Conservation (phyloP, 2,797 vertebrate genomes). For the Zalophus californianus region DNA sequence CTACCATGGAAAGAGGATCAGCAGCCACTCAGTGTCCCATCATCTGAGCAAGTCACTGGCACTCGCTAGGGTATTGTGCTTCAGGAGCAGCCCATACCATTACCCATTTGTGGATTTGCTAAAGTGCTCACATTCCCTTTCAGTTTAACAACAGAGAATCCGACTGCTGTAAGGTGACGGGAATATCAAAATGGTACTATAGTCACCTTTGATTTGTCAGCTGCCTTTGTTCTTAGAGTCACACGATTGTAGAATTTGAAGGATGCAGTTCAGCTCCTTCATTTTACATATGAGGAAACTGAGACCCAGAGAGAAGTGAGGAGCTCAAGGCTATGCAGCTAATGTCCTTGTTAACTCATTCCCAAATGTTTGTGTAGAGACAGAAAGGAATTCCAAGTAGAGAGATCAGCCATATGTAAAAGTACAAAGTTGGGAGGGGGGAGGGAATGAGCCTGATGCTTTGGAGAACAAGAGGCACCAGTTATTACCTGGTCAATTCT, state of each 20-base stretch:
- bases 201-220: constrained; percentile 60
- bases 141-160: constrained; percentile 62
- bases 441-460: background rate
- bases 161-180: constrained; percentile 11
- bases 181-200: constrained; percentile 54
- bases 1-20: constrained; percentile 64
- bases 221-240: constrained; percentile 63
- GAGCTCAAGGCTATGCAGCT: background rate
- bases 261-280: constrained; percentile 6
- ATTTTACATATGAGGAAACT: constrained; percentile 35
- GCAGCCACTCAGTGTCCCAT: constrained; percentile 1
- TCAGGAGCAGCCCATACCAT: constrained; percentile 73
- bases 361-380: background rate
- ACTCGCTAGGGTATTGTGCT: constrained; percentile 60
- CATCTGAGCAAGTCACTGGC: constrained; percentile 73
- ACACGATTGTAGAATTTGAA: constrained; percentile 41
- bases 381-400: background rate
- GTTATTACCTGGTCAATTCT: background rate
- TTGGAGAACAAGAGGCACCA: background rate
- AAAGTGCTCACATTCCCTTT: constrained; percentile 69
- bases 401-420: background rate
- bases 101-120: constrained; percentile 77
- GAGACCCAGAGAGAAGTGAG: constrained; percentile 6
- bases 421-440: background rate
- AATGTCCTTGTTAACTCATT: constrained; percentile 43